These are phyloP conservation scores for Sebastiscus albofasciatus DNA, from an alignment of 2,797 vertebrate genomes.

Conservation along the genomic window DNA sequence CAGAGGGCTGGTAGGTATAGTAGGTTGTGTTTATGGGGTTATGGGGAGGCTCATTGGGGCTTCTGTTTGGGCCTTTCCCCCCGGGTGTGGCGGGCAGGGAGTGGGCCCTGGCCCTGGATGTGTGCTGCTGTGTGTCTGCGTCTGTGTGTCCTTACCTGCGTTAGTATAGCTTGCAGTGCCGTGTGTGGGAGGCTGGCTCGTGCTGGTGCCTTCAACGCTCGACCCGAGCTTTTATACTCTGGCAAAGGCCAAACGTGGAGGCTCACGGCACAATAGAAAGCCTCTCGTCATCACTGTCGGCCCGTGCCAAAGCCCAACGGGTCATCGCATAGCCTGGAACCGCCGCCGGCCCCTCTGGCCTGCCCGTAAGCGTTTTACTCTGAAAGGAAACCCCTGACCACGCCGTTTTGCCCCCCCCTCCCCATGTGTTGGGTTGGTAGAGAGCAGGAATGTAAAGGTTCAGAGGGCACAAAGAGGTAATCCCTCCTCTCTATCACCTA, in stretches of 20 bases:
- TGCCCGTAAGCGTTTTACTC: conserved; percentile 87
- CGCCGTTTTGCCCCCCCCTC: conserved; percentile 56
- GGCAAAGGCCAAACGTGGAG: conserved; percentile 86
- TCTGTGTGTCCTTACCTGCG: conserved; percentile 89
- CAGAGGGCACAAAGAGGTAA: conserved; percentile 68
- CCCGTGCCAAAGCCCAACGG: conserved; percentile 77
- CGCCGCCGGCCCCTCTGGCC: conserved; percentile 73
- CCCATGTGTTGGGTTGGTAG: conserved; percentile 23
- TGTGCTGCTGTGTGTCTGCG: conserved; percentile 38
- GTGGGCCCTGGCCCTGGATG: conserved; percentile 31
- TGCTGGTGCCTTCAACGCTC: conserved; percentile 68
- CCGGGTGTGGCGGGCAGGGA: conserved; percentile 32
- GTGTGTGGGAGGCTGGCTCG: conserved; percentile 82
- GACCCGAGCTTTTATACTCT: conserved; percentile 91
- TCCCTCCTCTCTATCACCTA: conserved; percentile 45
- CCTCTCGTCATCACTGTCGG: conserved; percentile 88
- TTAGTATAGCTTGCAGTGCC: conserved; percentile 83
- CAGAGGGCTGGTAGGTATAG: not conserved
- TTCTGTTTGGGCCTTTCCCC: conserved; percentile 28
- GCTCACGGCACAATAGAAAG: conserved; percentile 86
- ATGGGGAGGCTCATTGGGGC: conserved; percentile 51
- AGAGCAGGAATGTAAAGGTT: conserved; percentile 65
- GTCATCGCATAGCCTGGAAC: conserved; percentile 83
- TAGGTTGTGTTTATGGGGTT: conserved; percentile 2
- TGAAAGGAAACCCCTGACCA: conserved; percentile 87